Evolutionary conservation across 2,888 invertebrate genomes (phyloP).

Genomic region (Dione juno): DNA sequence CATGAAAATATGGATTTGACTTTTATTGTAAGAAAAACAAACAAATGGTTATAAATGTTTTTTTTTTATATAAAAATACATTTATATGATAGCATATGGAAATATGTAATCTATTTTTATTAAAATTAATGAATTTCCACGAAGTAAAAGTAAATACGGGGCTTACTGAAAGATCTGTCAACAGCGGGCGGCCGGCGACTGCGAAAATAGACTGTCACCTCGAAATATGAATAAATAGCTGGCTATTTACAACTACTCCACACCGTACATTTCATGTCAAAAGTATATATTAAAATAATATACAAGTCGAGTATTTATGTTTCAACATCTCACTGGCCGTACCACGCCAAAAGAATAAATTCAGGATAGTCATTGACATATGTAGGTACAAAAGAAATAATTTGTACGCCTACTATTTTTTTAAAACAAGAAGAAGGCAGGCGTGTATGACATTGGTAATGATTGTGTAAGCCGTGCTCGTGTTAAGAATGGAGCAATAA

Average conservation of each 20-base stretch:
- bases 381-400: conserved; percentile 2
- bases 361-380: background rate
- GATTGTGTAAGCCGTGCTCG: conserved; percentile 25
- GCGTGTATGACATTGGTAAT: conserved; percentile 20
- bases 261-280: conserved; percentile 42
- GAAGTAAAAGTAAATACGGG: conserved; percentile 34
- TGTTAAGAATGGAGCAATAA: conserved; percentile 27
- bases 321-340: background rate
- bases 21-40: too few relatives aligned
- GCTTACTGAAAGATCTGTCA: conserved; percentile 39
- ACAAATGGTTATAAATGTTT: too few relatives aligned
- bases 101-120: conserved; percentile 14
- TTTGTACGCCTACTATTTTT: conserved; percentile 20
- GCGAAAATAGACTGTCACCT: conserved; percentile 67
- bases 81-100: background rate
- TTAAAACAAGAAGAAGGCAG: conserved; percentile 26
- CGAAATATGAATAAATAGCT: conserved; percentile 65
- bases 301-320: background rate
- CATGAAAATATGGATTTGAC: too few relatives aligned
- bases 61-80: background rate
- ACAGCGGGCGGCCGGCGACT: conserved; percentile 46
- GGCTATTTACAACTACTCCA: conserved; percentile 54
- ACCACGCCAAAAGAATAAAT: background rate
- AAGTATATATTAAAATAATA: conserved; percentile 12
- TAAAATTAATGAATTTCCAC: conserved; percentile 22